These are phyloP conservation scores for Oryzias celebensis DNA, from an alignment of 2,113 vertebrate genomes.

Conservation along the genomic window DNA sequence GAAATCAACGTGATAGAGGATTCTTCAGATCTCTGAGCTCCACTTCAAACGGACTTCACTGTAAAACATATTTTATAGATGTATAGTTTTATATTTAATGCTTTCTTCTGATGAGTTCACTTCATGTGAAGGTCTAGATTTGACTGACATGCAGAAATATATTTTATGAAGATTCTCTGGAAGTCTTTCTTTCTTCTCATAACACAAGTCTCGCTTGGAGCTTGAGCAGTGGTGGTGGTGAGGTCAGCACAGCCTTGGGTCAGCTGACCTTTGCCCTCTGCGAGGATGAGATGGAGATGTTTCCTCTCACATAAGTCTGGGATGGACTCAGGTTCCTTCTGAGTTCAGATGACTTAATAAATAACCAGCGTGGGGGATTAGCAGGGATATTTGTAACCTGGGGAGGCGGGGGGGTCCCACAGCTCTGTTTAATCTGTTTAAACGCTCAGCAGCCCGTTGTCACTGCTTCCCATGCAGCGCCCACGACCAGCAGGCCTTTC, in stretches of 20 bases:
- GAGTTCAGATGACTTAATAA: constrained; percentile 59
- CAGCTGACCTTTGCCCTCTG: constrained; percentile 2
- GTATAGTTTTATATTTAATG: constrained; percentile 80
- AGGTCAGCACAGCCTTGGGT: neutral
- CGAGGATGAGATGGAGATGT: constrained; percentile 28
- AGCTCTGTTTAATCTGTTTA: constrained; percentile 79
- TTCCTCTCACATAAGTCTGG: constrained; percentile 43
- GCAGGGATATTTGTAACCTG: constrained; percentile 33
- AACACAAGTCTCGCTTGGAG: too few relatives aligned
- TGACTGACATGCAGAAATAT: constrained; percentile 51
- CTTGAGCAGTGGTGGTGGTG: too few relatives aligned
- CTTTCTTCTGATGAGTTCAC: constrained; percentile 40
- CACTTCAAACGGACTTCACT: constrained; percentile 8
- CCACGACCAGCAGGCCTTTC: constrained; percentile 45
- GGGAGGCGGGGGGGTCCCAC: constrained; percentile 49
- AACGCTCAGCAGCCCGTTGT: constrained; percentile 62
- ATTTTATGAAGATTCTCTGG: constrained; percentile 63
- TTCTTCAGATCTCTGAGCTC: constrained; percentile 53
- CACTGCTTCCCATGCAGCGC: constrained; percentile 36
- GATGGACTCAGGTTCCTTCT: constrained; percentile 29
- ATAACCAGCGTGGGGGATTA: constrained; percentile 63
- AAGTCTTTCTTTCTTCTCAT: constrained; percentile 3
- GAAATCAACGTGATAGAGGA: constrained; percentile 71
- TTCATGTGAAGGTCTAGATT: neutral
- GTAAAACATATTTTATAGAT: constrained; percentile 75